Conservation (phyloP, 2,113 vertebrate species). For the Eublepharis macularius region DNA sequence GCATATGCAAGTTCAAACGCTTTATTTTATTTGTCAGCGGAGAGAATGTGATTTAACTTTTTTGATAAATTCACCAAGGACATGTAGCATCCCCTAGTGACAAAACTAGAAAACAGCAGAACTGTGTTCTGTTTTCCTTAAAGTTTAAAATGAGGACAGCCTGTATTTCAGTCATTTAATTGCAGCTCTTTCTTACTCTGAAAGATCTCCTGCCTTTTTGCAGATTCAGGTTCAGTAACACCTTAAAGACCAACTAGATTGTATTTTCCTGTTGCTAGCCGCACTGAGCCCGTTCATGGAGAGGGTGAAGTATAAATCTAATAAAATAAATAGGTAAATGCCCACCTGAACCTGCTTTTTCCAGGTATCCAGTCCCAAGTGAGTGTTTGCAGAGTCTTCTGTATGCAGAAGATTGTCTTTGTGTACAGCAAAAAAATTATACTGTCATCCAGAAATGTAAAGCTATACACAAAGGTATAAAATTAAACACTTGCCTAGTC, state of each 20-base stretch:
- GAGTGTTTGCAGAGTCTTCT: neutral
- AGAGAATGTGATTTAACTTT: neutral
- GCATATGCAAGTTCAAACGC: neutral
- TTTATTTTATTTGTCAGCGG: neutral
- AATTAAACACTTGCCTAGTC: neutral
- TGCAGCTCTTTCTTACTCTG: neutral
- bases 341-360: too few relatives aligned
- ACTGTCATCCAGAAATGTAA: neutral
- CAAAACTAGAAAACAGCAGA: constrained; percentile 33
- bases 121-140: neutral
- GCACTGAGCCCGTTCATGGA: too few relatives aligned
- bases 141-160: neutral
- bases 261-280: too few relatives aligned
- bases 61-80: constrained; percentile 34
- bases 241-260: too few relatives aligned
- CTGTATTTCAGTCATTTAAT: neutral
- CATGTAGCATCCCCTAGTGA: constrained; percentile 68
- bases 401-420: neutral
- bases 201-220: neutral
- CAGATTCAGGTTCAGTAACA: too few relatives aligned
- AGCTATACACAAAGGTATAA: neutral
- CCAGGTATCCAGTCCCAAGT: neutral
- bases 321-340: too few relatives aligned
- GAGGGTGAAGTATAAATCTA: too few relatives aligned
- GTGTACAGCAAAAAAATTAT: neutral